Evolutionary conservation across 2,888 invertebrate genomes (phyloP).

Genomic region (Lithosia quadra): DNA sequence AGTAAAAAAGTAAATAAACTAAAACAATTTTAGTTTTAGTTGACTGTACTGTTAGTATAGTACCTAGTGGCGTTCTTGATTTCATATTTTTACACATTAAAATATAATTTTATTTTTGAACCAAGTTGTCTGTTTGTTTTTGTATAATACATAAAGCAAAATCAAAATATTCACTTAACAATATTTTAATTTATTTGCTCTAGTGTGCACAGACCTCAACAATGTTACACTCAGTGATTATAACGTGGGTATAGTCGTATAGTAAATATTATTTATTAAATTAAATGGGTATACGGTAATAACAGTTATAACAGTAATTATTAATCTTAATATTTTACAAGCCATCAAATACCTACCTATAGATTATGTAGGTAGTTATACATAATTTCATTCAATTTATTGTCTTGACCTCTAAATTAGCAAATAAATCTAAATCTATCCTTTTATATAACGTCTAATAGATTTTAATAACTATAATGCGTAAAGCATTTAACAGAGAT

Average conservation of each 20-base stretch:
- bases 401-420: constrained; percentile 21
- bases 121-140: too few species aligned
- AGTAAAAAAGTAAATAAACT: too few species aligned
- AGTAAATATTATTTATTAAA: not conserved
- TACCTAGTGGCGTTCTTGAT: too few species aligned
- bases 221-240: not conserved
- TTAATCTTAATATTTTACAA: constrained; percentile 12
- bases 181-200: not conserved
- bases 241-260: too few species aligned
- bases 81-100: too few species aligned
- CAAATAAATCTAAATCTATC: not conserved
- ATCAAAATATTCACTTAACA: too few species aligned
- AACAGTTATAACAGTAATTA: constrained; percentile 3
- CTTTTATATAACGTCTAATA: not conserved
- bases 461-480: not conserved
- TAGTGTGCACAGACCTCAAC: not conserved
- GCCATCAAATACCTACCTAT: constrained; percentile 14
- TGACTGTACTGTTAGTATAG: too few species aligned
- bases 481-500: constrained; percentile 1
- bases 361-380: too few species aligned
- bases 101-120: too few species aligned
- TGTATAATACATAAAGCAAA: too few species aligned
- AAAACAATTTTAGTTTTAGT: too few species aligned
- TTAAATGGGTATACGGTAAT: not conserved
- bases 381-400: constrained; percentile 23